These are phyloP conservation scores for Nothocercus nigrocapillus DNA, from an alignment of 2,113 vertebrate genomes.

Conservation along the genomic window DNA sequence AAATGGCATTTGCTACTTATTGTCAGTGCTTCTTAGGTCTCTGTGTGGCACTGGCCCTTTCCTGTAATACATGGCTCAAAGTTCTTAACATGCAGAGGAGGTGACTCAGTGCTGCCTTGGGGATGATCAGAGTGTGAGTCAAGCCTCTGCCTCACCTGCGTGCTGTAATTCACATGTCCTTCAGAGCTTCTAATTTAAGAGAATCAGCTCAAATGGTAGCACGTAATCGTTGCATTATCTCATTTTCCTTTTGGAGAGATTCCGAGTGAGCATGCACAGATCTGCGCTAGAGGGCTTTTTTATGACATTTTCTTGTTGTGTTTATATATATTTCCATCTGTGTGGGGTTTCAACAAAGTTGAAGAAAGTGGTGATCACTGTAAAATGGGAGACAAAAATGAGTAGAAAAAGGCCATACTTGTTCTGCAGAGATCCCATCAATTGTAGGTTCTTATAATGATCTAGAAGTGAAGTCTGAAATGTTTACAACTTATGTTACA, in stretches of 20 bases:
- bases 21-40: neutral
- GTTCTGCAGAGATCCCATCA: neutral
- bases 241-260: neutral
- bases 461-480: neutral
- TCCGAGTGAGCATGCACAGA: neutral
- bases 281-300: neutral
- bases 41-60: neutral
- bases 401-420: neutral
- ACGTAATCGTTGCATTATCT: neutral
- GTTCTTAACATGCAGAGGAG: neutral
- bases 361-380: neutral
- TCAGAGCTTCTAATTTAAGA: neutral
- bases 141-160: neutral
- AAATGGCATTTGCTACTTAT: neutral
- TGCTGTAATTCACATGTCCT: neutral
- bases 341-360: neutral
- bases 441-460: neutral
- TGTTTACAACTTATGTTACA: neutral
- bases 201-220: neutral
- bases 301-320: neutral
- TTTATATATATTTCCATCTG: neutral
- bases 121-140: neutral
- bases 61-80: neutral
- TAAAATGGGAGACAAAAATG: neutral
- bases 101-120: neutral